Evolutionary conservation across 1,140 invertebrate genomes (phyloP).

Genomic region (Pygmarrhopalites habei): DNA sequence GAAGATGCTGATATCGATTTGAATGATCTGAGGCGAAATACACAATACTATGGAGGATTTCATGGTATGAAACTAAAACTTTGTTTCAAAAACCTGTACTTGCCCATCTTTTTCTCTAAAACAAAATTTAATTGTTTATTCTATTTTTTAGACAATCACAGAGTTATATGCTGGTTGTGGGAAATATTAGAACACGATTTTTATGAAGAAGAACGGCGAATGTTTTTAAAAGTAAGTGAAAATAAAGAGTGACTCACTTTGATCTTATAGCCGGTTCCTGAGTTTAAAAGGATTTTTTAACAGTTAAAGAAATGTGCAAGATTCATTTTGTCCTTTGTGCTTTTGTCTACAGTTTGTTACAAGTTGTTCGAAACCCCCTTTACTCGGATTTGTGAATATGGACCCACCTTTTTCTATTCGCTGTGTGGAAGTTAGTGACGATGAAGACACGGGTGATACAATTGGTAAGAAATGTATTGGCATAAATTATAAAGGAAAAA

Average conservation of each 20-base stretch:
- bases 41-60: constrained; percentile 98
- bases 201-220: constrained; percentile 74
- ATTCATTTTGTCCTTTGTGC: constrained; percentile 15
- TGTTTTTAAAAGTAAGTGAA: constrained; percentile 75
- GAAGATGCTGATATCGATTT: constrained; percentile 86
- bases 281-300: neutral
- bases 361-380: constrained; percentile 94
- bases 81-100: too few species aligned
- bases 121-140: too few species aligned
- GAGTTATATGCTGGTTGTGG: constrained; percentile 98
- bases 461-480: constrained; percentile 56
- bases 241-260: neutral
- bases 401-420: constrained; percentile 98
- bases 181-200: constrained; percentile 96
- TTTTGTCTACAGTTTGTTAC: constrained; percentile 82
- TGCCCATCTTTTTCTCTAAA: too few species aligned
- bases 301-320: neutral
- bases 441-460: constrained; percentile 95
- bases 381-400: constrained; percentile 92
- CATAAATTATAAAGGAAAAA: too few species aligned
- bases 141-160: constrained; percentile 95
- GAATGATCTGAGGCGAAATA: constrained; percentile 80
- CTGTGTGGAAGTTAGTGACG: constrained; percentile 97
- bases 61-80: too few species aligned
- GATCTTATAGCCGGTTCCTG: neutral